Evolutionary conservation across 2,888 invertebrate species (phyloP).

Genomic region (Aporophyla lueneburgensis): DNA sequence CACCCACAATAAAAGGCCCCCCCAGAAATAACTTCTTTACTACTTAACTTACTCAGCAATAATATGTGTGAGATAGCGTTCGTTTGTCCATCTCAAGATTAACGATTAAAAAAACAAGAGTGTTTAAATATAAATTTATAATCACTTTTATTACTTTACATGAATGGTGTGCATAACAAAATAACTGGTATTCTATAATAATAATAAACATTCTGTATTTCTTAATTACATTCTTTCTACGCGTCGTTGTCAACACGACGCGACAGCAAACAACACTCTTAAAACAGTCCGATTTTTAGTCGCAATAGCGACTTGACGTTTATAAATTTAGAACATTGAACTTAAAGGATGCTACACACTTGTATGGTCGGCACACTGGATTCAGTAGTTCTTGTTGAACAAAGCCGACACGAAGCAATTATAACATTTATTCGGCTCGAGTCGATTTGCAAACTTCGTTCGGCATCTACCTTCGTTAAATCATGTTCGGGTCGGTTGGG

Average conservation of each 20-base stretch:
- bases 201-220: constrained; percentile 46
- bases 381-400: background rate
- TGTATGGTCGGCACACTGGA: background rate
- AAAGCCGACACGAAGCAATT: no score
- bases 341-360: background rate
- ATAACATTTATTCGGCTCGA: background rate
- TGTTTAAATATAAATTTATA: constrained; percentile 70
- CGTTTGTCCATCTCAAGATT: no score
- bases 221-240: constrained; percentile 33
- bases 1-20: no score
- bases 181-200: constrained; percentile 66
- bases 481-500: background rate
- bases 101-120: constrained; percentile 28
- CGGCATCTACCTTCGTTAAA: background rate
- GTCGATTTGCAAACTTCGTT: no score
- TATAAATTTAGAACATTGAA: background rate
- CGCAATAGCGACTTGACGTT: background rate
- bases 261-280: constrained; percentile 17
- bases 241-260: constrained; percentile 12
- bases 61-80: no score
- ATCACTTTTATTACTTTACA: constrained; percentile 74
- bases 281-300: constrained; percentile 44
- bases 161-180: constrained; percentile 74
- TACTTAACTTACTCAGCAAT: no score
- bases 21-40: no score